Conservation (phyloP, 2,113 vertebrate genomes). For the Ptilorrhoa leucosticta region DNA sequence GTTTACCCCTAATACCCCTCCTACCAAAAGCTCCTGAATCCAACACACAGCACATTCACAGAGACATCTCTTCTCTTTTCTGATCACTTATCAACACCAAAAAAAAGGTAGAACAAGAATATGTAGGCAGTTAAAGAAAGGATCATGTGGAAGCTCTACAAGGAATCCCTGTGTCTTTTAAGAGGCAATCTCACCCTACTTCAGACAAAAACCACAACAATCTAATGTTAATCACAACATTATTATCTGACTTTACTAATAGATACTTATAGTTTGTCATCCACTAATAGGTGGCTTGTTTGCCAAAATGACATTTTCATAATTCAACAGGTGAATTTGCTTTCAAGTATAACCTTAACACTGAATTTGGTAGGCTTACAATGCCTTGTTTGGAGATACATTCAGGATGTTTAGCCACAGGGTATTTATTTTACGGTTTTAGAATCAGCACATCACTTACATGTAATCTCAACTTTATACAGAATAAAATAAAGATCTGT, state of each 20-base stretch:
- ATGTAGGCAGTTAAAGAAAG: rapidly evolving
- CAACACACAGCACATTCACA: neutral
- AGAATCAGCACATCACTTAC: neutral
- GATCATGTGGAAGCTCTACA: neutral
- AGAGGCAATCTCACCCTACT: neutral
- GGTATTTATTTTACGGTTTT: neutral
- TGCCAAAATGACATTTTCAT: neutral
- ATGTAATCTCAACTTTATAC: neutral
- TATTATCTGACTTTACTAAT: neutral
- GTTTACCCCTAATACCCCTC: neutral
- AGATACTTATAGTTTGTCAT: neutral
- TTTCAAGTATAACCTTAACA: neutral
- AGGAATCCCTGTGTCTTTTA: neutral
- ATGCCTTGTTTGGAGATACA: neutral
- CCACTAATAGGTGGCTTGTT: neutral
- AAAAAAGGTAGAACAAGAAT: neutral
- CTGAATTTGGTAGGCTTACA: neutral
- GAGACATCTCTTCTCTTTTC: neutral
- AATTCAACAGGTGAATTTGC: neutral
- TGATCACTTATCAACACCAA: neutral
- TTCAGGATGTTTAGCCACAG: neutral
- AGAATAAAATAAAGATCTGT: neutral
- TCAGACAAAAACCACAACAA: neutral
- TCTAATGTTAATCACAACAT: neutral
- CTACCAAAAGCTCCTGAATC: neutral